Base-by-base conservation (phyloP, 2,888 invertebrate genomes). In the Lottia gigantea region DNA sequence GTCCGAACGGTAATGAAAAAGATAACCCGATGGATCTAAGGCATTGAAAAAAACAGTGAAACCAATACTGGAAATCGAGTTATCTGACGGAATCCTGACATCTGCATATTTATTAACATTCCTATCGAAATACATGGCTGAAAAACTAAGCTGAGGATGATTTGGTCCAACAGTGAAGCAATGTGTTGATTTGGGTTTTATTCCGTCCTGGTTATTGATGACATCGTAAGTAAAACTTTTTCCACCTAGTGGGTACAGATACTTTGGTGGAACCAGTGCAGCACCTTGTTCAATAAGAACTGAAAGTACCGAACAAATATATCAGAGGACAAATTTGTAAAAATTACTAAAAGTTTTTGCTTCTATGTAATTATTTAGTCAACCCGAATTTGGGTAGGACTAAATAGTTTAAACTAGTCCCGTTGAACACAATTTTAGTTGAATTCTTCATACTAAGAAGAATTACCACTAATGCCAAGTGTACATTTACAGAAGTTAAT, bases 91-190 rank as follows among this genome's bases (percentile, higher is more conserved):
- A 55, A 55, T 55, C 0, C n/a, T 55, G 19, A 55, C 19, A 11
- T 55, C 55, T 1, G 19, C 55, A 55, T 55, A 19, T 0, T n/a
- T 19, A 55, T 55, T 19, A 16, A 0, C 7, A 16, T n/a, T n/a
- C n/a, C 47, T 15, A 55, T 55, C 55, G 19, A 55, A 55, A 55
- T 55, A 55, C 55, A 55, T 55, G 19, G 55, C 55, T 11, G n/a
- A 19, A 19, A 55, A 55, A 1, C n/a, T 19, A 8, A 55, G 55
- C 7, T n/a, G n/a, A 1, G 55, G 55, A 12, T 55, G 55, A 19
- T 16, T 16, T 19, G 55, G 55, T 11, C 55, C 55, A 19, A 55
- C 55, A 19, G 6, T 19, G 19, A 55, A 19, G 19, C 55, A 55
- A 19, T 55, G 15, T 11, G n/a, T 19, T 19, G n/a, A 19, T 1